Percentiles rank a stretch among this genome's conserved stretches.
Conservation (phyloP, 2,888 invertebrate genomes). For the Noctuana brunneofusca region DNA sequence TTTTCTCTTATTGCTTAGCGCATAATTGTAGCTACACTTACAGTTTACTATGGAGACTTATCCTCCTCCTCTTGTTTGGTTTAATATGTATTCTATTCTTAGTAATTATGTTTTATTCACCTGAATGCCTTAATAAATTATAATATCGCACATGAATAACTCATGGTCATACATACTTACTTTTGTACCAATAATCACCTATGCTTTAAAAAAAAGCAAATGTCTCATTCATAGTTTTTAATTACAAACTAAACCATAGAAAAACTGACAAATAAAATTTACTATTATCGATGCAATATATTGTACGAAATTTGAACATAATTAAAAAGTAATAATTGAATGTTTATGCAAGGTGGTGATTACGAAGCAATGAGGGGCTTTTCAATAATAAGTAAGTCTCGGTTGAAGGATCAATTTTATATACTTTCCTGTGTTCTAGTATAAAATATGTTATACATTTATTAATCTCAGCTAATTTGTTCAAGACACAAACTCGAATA, state of each 20-base stretch:
- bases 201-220: not conserved
- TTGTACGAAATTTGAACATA: too few relatives aligned
- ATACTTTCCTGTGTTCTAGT: slow-evolving; percentile 2
- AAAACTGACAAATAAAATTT: too few relatives aligned
- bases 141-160: not conserved
- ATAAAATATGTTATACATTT: slow-evolving; percentile 10
- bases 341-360: too few relatives aligned
- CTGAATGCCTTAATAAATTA: not conserved
- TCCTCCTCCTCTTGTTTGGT: not conserved
- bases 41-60: too few relatives aligned
- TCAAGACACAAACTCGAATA: slow-evolving; percentile 69
- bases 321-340: too few relatives aligned
- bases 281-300: too few relatives aligned
- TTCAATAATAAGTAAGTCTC: too few relatives aligned
- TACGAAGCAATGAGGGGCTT: too few relatives aligned
- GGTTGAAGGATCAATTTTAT: too few relatives aligned
- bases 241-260: not conserved
- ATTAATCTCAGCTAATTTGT: slow-evolving; percentile 34
- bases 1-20: too few relatives aligned
- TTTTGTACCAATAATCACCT: not conserved
- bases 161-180: not conserved
- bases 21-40: not conserved
- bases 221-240: not conserved
- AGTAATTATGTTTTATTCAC: not conserved
- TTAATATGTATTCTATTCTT: not conserved